Evolutionary conservation across 2,797 vertebrate genomes (phyloP).

Genomic region (Malacoraja senta): DNA sequence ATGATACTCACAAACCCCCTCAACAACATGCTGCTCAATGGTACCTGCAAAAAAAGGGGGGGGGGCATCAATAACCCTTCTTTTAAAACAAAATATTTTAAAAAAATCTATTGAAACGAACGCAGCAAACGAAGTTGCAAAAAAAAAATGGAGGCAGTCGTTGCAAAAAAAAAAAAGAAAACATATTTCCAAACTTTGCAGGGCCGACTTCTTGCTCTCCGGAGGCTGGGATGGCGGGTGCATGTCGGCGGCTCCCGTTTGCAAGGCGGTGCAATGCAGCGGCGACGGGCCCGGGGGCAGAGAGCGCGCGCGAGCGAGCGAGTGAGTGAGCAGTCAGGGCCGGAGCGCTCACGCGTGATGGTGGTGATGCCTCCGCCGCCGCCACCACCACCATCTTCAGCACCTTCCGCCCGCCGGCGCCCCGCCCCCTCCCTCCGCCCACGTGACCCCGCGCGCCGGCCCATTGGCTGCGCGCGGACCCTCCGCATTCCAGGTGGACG

Average conservation of each 20-base stretch:
- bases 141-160: slow-evolving; percentile 53
- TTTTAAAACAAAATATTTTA: slow-evolving; percentile 47
- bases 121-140: slow-evolving; percentile 54
- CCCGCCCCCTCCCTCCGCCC: background rate
- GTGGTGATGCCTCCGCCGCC: too few relatives aligned
- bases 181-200: background rate
- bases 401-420: slow-evolving; percentile 18
- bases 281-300: background rate
- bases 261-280: background rate
- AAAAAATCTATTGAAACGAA: slow-evolving; percentile 37
- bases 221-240: background rate
- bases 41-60: slow-evolving; percentile 55
- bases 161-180: background rate
- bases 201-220: too few relatives aligned
- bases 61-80: slow-evolving; percentile 55
- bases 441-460: background rate
- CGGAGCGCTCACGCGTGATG: background rate
- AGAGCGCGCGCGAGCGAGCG: background rate
- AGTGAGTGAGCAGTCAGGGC: background rate
- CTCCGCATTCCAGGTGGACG: slow-evolving; percentile 28
- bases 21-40: slow-evolving; percentile 45
- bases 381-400: slow-evolving; percentile 2
- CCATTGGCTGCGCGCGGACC: background rate
- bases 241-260: background rate
- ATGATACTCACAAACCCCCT: slow-evolving; percentile 56